Evolutionary conservation across 2,797 vertebrate genomes (phyloP).

Genomic region (Spinus pinus): DNA sequence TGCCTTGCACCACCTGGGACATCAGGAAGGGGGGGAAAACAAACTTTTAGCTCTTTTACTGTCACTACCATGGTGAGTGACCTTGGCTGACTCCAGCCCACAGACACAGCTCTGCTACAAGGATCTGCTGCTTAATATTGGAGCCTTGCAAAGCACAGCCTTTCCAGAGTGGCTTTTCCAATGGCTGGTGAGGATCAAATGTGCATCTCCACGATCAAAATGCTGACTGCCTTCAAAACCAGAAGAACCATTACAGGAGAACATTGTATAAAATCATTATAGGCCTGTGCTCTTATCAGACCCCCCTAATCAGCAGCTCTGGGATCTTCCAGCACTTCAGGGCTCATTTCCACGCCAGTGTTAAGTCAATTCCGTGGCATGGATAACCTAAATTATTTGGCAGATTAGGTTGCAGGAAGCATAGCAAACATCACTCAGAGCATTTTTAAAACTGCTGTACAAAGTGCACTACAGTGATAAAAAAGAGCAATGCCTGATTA

Average conservation of each 20-base stretch:
- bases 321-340: slow-evolving; percentile 26
- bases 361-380: slow-evolving; percentile 10
- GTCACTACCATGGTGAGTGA: not conserved
- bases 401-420: slow-evolving; percentile 35
- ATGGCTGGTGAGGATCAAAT: not conserved
- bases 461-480: slow-evolving; percentile 6
- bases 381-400: slow-evolving; percentile 43
- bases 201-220: not conserved
- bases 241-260: not conserved
- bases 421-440: slow-evolving; percentile 36
- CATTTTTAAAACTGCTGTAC: not conserved
- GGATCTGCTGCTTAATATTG: not conserved
- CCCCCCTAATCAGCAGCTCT: slow-evolving; percentile 2
- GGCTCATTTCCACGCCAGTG: not conserved
- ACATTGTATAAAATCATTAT: not conserved
- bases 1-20: not conserved
- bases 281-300: not conserved
- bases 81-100: not conserved
- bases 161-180: not conserved
- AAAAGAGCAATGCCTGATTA: not conserved
- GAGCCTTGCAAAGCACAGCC: not conserved
- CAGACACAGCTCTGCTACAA: not conserved
- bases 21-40: not conserved
- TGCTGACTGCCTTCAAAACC: not conserved
- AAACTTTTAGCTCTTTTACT: not conserved